Evolutionary conservation across 2,797 vertebrate species (phyloP).

Genomic region (Parambassis ranga): DNA sequence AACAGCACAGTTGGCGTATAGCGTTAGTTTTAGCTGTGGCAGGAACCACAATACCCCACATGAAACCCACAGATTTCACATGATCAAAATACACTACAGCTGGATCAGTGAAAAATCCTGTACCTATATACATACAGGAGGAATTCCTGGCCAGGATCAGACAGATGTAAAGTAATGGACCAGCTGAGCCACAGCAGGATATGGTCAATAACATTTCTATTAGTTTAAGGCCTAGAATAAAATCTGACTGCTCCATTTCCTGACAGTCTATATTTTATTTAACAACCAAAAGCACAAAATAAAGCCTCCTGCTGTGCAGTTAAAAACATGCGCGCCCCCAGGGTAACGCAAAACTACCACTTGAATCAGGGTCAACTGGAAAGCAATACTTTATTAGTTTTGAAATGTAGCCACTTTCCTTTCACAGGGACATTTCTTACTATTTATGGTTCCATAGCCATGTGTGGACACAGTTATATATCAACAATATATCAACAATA

Average conservation of each 20-base stretch:
- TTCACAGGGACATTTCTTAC: neutral
- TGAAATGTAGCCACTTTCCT: neutral
- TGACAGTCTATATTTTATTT: constrained; percentile 34
- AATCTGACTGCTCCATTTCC: constrained; percentile 19
- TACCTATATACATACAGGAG: neutral
- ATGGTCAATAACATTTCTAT: constrained; percentile 5
- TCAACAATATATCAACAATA: no score
- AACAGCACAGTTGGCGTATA: no score
- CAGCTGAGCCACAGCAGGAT: neutral
- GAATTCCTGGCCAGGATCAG: neutral
- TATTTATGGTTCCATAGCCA: neutral
- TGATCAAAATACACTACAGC: neutral
- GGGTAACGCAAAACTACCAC: constrained; percentile 9
- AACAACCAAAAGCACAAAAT: constrained; percentile 12
- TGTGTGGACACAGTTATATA: neutral
- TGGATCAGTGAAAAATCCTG: neutral
- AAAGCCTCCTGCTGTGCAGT: constrained; percentile 1
- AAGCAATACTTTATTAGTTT: constrained; percentile 13
- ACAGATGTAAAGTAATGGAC: neutral
- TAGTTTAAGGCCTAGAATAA: constrained; percentile 11
- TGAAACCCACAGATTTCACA: neutral
- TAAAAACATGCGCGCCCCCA: neutral
- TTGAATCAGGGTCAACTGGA: neutral
- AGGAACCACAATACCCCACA: neutral
- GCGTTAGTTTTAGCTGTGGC: no score